A percentile compares a stretch with the other conserved stretches of the same genome.
These are phyloP conservation scores for Tolmerus cingulatus DNA, from an alignment of 2,888 invertebrate species.

Conservation along the genomic window DNA sequence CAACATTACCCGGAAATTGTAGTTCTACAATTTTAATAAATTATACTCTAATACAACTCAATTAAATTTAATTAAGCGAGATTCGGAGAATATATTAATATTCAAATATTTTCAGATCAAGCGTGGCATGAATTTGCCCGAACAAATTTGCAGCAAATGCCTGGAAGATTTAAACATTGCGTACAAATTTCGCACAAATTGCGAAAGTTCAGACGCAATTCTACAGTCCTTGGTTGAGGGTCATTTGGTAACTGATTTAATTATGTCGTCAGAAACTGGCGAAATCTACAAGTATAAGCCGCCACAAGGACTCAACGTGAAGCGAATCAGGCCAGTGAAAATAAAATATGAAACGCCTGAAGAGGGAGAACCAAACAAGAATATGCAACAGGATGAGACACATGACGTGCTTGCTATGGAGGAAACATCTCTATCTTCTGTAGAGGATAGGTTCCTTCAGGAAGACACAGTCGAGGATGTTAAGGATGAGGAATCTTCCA, in stretches of 20 bases:
- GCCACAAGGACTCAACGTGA: conserved; percentile 47
- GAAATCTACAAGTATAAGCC: conserved; percentile 46
- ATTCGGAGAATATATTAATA: not conserved
- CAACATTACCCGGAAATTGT: too few species aligned
- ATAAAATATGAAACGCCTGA: conserved; percentile 1
- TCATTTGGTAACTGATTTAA: not conserved
- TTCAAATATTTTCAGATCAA: conserved; percentile 1
- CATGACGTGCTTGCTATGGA: not conserved
- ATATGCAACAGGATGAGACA: not conserved
- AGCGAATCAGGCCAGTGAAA: conserved; percentile 31
- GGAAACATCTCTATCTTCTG: not conserved
- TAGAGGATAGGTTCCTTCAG: not conserved
- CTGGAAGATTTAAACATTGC: conserved; percentile 48
- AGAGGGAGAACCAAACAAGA: not conserved
- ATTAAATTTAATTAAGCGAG: too few species aligned
- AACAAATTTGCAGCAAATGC: conserved; percentile 51
- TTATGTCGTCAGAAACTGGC: conserved; percentile 37
- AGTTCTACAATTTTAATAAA: too few species aligned
- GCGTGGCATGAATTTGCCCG: conserved; percentile 47
- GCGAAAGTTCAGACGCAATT: conserved; percentile 51
- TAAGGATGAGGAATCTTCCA: not conserved
- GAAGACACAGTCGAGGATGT: not conserved
- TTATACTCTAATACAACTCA: too few species aligned
- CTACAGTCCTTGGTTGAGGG: conserved; percentile 46
- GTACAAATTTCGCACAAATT: conserved; percentile 49